Evolutionary conservation across 2,888 invertebrate species (phyloP), one percentile per base, ranked within the genome.

Genomic region (Amaurobius ferox): DNA sequence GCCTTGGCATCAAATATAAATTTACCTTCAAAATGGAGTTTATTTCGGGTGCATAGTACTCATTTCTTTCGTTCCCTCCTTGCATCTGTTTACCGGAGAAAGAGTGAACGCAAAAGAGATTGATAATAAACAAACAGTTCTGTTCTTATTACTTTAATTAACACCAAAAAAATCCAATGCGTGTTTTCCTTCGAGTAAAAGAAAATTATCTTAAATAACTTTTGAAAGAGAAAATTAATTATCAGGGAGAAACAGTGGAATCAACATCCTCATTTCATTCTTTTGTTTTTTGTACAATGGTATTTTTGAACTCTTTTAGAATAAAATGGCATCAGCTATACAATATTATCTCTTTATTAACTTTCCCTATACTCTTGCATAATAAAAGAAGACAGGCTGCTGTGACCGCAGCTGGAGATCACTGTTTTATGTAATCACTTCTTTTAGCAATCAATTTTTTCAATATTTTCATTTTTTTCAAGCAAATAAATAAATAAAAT

Each of bases 141-240:
- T 55, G 44, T 79, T 73, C 79, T 66, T 55, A 79, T 79, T 79
- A 79, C 66, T 79, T 79, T 79, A 79, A 79, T 79, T 79, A 72
- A 72, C 72, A 79, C 39, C 23, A 30, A 61, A 39, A 66, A 66
- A 73, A 16, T 13, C 11, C n/a, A 35, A 30, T 67, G 66, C n/a
- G 67, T 16, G 39, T 78, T 32, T 66, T 39, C 48, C 48, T 79
- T 79, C 66, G 48, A 72, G 76, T 29, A 62, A 29, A 79, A 73
- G 79, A 66, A 73, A 72, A 79, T 73, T 79, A 79, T 72, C 72
- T 79, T 66, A 79, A 79, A 79, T 79, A 72, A 73, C 72, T 72
- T 26, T 9, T 30, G 64, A 71, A 55, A 13, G 30, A 55, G 48
- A 72, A 62, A 64, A 30, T 44, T 70, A 39, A 32, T 71, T 67